Conservation (phyloP, 1,140 invertebrate genomes). For the Acyrthosiphon pisum region DNA sequence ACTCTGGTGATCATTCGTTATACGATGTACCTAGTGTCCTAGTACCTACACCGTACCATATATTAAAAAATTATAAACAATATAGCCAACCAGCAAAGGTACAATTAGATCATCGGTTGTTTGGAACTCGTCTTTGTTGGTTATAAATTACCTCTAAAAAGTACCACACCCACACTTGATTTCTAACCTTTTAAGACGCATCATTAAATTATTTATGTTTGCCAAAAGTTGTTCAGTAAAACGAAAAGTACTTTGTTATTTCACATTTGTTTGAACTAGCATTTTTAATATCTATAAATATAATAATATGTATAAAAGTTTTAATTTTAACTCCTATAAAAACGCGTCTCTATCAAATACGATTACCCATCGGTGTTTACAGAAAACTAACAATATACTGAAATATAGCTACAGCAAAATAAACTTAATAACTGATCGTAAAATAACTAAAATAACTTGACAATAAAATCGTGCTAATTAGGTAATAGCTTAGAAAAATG, state of each 20-base stretch:
- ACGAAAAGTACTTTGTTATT: neutral
- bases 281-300: too few relatives aligned
- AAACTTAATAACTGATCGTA: neutral
- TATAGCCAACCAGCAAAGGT: too few relatives aligned
- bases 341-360: neutral
- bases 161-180: neutral
- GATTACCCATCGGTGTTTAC: neutral
- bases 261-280: neutral
- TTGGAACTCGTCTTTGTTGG: too few relatives aligned
- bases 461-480: neutral
- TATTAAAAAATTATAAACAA: too few relatives aligned
- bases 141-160: neutral
- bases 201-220: neutral
- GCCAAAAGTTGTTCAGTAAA: neutral
- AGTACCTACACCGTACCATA: too few relatives aligned
- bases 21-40: too few relatives aligned
- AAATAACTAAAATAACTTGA: neutral
- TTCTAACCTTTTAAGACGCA: neutral
- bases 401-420: neutral
- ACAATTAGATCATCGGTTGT: too few relatives aligned
- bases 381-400: neutral
- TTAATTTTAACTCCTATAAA: neutral
- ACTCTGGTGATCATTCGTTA: too few relatives aligned
- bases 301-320: neutral
- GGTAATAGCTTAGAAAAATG: neutral